These are phyloP conservation scores for Ichneumoninae sp. DNA, from an alignment of 2,888 invertebrate genomes.

Conservation along the genomic window DNA sequence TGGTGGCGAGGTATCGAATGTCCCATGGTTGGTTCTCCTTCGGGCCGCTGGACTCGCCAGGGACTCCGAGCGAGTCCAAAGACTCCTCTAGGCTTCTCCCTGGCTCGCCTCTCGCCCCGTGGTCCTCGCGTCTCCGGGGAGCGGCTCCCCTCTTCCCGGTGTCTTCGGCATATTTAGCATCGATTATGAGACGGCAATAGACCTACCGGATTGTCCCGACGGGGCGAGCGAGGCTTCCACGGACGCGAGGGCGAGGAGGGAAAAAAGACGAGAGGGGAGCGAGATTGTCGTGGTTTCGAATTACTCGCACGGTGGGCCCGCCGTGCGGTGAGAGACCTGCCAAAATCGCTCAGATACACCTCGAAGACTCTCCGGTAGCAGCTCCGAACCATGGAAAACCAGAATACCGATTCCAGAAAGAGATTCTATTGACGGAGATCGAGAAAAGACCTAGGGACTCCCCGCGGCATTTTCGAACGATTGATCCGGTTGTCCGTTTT, in stretches of 20 bases:
- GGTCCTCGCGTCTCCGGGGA: conserved; percentile 28
- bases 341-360: conserved; percentile 72
- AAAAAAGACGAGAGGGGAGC: conserved; percentile 40
- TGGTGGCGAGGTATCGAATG: conserved; percentile 73
- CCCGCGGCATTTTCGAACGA: background rate
- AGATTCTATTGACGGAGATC: background rate
- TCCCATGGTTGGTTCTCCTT: conserved; percentile 58
- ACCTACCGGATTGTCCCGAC: conserved; percentile 75
- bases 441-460: background rate
- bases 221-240: conserved; percentile 18
- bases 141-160: conserved; percentile 37
- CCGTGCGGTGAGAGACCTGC: conserved; percentile 67
- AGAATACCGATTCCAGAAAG: background rate
- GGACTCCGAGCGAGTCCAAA: conserved; percentile 28
- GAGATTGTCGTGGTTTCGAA: conserved; percentile 66
- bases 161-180: conserved; percentile 78
- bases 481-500: background rate
- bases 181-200: conserved; percentile 81
- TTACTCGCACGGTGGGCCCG: conserved; percentile 73
- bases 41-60: conserved; percentile 26
- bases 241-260: background rate
- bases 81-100: conserved; percentile 14
- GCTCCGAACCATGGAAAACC: conserved; percentile 39
- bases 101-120: conserved; percentile 21
- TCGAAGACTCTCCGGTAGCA: conserved; percentile 44